Evolutionary conservation across 2,888 invertebrate species (phyloP), one percentile per base, ranked within the genome.

Genomic region (Nomada ferruginata): DNA sequence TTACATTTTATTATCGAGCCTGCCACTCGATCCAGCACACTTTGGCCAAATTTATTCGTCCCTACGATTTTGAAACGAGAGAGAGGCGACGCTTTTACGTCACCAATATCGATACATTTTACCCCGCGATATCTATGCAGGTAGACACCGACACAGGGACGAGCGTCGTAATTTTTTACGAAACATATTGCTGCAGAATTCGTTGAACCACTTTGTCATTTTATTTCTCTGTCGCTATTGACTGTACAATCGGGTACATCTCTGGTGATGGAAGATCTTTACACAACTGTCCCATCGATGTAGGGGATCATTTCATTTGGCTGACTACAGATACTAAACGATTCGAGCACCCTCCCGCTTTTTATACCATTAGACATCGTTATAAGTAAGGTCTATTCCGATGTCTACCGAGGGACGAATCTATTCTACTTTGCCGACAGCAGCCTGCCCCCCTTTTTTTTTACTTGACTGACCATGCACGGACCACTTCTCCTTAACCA

Each of bases 1-100:
- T 84, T 84, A 84, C 75, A 82, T 87, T 87, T 87, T 88, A 86
- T 86, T 85, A 88, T 77, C 76, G 76, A 63, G 64, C 64, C 65
- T 65, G 85, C 84, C 85, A 77, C 81, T 74, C 77, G 65, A 63
- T 13, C 76, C n/a, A 60, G 68, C 42, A 36, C 55, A 53, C 79
- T 76, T 72, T 53, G 66, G 29, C 69, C 60, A 82, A 87, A 87
- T 87, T 85, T 73, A 65, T 83, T 65, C 74, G 60, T 59, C 26
- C 29, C 59, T 52, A 63, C 59, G 72, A 82, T 76, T 76, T 53
- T 60, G 55, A 61, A 79, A 84, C 73, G 65, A 55, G 47, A 69
- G 63, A 60, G 75, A 76, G 76, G 71, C 80, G 63, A 59, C 57
- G 44, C 69, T 13, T 59, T 65, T 26, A 52, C 18, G 18, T 44